A percentile compares a stretch with the other conserved stretches of the same genome.
These are phyloP conservation scores for Chiloscyllium punctatum DNA, from an alignment of 2,797 vertebrate genomes.

Conservation along the genomic window DNA sequence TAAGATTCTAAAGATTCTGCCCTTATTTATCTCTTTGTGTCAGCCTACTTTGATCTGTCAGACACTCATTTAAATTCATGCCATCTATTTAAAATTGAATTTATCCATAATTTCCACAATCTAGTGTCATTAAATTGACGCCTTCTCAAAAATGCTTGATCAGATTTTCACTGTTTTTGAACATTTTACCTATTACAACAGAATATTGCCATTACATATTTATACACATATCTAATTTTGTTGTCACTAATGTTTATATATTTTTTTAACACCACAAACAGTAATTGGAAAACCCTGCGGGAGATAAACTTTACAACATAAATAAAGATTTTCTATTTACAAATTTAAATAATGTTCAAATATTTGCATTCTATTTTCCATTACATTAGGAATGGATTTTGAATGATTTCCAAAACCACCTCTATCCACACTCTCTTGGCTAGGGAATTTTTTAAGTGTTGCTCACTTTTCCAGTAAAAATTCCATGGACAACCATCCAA, in stretches of 20 bases:
- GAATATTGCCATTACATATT: background rate
- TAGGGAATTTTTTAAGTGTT: constrained; percentile 38
- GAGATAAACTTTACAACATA: constrained; percentile 33
- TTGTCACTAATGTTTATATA: background rate
- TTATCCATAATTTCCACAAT: background rate
- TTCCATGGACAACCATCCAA: constrained; percentile 30
- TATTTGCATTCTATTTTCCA: constrained; percentile 36
- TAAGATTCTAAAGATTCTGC: no score
- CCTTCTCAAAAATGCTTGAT: background rate
- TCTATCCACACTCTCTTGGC: constrained; percentile 35
- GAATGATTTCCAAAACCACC: constrained; percentile 37
- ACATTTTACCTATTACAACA: constrained; percentile 15
- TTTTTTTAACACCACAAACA: constrained; percentile 33
- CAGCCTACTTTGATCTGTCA: background rate
- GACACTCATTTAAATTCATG: background rate
- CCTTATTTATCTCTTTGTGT: background rate
- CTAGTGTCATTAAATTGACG: background rate
- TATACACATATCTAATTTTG: background rate
- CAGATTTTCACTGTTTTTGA: background rate
- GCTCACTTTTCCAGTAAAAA: constrained; percentile 39
- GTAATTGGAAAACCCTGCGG: constrained; percentile 36
- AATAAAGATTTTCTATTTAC: constrained; percentile 32
- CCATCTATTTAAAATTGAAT: background rate
- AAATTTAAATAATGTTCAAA: constrained; percentile 37
- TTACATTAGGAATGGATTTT: constrained; percentile 29